Conservation (phyloP, 1,140 invertebrate genomes). For the Lasioglossum baleicum region DNA sequence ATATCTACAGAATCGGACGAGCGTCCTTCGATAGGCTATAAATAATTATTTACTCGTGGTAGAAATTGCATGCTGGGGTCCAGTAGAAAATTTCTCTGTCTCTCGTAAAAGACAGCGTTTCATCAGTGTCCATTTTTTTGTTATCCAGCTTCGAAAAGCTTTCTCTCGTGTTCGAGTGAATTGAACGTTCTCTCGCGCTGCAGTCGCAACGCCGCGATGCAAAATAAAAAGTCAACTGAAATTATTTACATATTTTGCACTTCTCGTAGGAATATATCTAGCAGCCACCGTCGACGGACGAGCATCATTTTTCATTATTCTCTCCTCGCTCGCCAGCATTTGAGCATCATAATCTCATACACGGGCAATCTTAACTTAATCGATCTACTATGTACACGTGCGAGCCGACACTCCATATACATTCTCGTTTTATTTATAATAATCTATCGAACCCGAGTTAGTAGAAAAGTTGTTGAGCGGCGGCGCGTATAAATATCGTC, state of each 20-base stretch:
- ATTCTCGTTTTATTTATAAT: slow-evolving; percentile 6
- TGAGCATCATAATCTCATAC: slow-evolving; percentile 44
- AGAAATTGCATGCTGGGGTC: background rate
- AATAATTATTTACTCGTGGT: slow-evolving; percentile 7
- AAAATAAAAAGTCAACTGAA: slow-evolving; percentile 19
- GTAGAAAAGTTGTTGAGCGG: slow-evolving; percentile 34
- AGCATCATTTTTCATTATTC: too few relatives aligned
- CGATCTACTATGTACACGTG: slow-evolving; percentile 33
- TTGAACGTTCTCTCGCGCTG: background rate
- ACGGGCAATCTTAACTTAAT: slow-evolving; percentile 42
- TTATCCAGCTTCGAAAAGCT: background rate
- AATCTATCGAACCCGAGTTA: slow-evolving; percentile 11
- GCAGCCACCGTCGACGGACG: background rate
- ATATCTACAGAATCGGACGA: slow-evolving; percentile 53
- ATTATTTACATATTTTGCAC: slow-evolving; percentile 34
- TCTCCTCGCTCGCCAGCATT: slow-evolving; percentile 15
- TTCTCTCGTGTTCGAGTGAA: background rate
- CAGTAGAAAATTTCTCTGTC: background rate
- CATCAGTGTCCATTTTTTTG: too few relatives aligned
- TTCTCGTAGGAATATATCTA: background rate
- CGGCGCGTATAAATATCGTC: background rate
- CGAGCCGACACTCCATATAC: background rate
- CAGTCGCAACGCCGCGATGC: background rate
- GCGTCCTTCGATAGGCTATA: slow-evolving; percentile 4
- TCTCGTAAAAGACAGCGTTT: too few relatives aligned